Percentiles rank a stretch among this genome's conserved stretches.
phyloP scores from a whole-genome alignment of 2,797 vertebrate species.

The Sarcoramphus papa region DNA sequence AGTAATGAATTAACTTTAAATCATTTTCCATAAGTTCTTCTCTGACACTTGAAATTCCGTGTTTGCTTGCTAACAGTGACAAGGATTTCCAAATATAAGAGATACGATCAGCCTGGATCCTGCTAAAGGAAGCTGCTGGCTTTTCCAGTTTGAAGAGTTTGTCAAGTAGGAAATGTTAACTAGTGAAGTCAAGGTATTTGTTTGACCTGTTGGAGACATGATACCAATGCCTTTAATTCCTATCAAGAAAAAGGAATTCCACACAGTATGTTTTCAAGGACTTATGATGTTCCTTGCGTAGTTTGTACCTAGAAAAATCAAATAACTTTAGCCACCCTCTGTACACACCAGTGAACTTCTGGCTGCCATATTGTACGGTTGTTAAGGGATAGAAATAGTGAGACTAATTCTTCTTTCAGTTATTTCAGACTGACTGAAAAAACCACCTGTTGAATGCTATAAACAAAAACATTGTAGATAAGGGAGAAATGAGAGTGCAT shows the following conservation, averaged over 20 bases:
- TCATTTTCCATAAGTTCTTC: slow-evolving; percentile 13
- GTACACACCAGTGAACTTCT: neutral
- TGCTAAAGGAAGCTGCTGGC: neutral
- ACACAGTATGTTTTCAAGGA: neutral
- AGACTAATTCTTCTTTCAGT: neutral
- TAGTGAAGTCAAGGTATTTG: neutral
- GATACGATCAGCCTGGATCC: neutral
- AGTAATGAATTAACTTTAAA: slow-evolving; percentile 19
- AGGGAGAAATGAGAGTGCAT: neutral
- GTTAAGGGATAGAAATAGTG: neutral
- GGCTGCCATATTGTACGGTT: neutral
- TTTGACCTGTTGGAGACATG: neutral
- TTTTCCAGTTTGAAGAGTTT: neutral
- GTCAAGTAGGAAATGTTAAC: neutral
- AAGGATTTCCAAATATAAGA: neutral
- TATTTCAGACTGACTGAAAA: neutral
- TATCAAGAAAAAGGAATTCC: neutral
- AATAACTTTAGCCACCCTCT: neutral
- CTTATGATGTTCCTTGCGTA: neutral
- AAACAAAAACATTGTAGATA: neutral
- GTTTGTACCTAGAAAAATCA: neutral
- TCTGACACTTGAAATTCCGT: neutral
- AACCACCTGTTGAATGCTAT: neutral
- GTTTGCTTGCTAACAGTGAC: neutral
- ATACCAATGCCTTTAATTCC: neutral